A percentile compares a stretch with the other conserved stretches of the same genome.
Conservation (phyloP, 2,888 invertebrate genomes). For the Copidosoma aretas region DNA sequence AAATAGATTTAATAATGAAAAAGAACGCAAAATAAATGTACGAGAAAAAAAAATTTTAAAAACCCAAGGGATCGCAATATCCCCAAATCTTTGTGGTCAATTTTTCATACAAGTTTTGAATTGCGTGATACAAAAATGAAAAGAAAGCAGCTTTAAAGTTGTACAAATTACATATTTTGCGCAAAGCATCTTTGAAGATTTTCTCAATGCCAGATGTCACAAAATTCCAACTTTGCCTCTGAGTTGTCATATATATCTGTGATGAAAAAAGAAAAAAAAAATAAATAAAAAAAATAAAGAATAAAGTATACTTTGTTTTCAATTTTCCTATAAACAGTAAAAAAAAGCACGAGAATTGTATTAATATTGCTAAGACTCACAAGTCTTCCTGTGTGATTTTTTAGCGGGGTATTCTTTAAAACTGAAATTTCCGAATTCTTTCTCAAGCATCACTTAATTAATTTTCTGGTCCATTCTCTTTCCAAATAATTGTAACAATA, state of each 20-base stretch:
- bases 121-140: constrained; percentile 8
- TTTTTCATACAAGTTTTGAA: not conserved
- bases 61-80: constrained; percentile 15
- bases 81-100: constrained; percentile 15
- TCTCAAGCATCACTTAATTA: constrained; percentile 37
- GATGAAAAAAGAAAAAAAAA: constrained; percentile 24
- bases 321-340: not conserved
- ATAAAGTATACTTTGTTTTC: constrained; percentile 28
- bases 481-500: constrained; percentile 2
- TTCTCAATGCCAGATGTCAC: constrained; percentile 36
- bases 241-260: constrained; percentile 1
- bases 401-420: constrained; percentile 31
- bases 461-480: constrained; percentile 24
- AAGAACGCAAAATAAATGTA: constrained; percentile 19
- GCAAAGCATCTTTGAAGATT: constrained; percentile 10
- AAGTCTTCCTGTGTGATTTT: constrained; percentile 33
- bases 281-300: constrained; percentile 28
- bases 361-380: constrained; percentile 28
- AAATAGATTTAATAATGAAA: constrained; percentile 21
- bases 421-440: constrained; percentile 36
- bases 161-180: constrained; percentile 13
- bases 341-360: not conserved
- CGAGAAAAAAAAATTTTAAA: constrained; percentile 19
- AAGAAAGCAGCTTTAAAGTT: constrained; percentile 19
- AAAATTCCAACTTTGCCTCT: constrained; percentile 31